Evolutionary conservation across 2,888 invertebrate species (phyloP).

Genomic region (Acanthopleura granulata): DNA sequence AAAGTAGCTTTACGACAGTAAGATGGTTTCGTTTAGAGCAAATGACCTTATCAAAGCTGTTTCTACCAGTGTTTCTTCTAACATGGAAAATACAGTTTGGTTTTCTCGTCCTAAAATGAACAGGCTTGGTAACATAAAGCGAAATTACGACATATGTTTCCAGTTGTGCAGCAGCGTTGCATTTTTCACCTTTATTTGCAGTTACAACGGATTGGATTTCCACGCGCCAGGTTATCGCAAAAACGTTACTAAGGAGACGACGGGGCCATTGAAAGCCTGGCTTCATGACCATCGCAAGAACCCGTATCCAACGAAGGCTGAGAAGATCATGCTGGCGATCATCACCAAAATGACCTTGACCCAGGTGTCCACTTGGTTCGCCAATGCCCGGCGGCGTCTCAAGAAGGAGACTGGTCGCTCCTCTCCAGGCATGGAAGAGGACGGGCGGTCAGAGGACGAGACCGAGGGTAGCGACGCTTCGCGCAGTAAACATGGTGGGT

Average conservation of each 20-base stretch:
- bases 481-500: background rate
- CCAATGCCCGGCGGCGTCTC: slow-evolving; percentile 90
- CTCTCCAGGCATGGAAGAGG: slow-evolving; percentile 46
- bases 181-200: background rate
- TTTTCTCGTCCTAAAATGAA: background rate
- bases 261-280: slow-evolving; percentile 97
- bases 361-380: slow-evolving; percentile 94
- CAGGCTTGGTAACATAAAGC: background rate
- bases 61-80: background rate
- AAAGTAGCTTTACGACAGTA: no score
- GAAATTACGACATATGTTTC: background rate
- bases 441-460: slow-evolving; percentile 34
- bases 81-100: no score
- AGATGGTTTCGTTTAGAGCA: no score
- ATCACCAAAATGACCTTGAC: slow-evolving; percentile 96
- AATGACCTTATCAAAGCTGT: background rate
- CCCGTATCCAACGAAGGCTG: slow-evolving; percentile 95
- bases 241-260: slow-evolving; percentile 97
- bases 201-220: slow-evolving; percentile 14
- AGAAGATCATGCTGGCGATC: slow-evolving; percentile 95
- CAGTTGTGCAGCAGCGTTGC: background rate
- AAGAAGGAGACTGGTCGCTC: slow-evolving; percentile 92
- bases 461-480: background rate
- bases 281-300: slow-evolving; percentile 97
- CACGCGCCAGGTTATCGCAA: slow-evolving; percentile 75